Percentiles rank a stretch among this genome's conserved stretches.
phyloP scores from a whole-genome alignment of 1,140 invertebrate genomes.

The Solenopsis invicta region DNA sequence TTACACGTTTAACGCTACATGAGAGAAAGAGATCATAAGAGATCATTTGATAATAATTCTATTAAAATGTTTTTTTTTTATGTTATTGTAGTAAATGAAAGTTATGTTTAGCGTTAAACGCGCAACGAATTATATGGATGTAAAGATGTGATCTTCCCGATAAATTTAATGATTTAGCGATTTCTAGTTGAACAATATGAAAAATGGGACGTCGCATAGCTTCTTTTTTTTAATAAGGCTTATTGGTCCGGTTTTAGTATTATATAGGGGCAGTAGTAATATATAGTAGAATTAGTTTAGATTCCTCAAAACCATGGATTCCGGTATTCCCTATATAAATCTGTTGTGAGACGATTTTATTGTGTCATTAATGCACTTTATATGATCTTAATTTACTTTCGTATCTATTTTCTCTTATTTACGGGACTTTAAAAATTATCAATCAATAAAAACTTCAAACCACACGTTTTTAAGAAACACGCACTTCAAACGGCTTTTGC shows the following conservation, averaged over 20 bases:
- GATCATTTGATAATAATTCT: slow-evolving; percentile 4
- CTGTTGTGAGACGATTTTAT: slow-evolving; percentile 24
- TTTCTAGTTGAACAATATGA: slow-evolving; percentile 59
- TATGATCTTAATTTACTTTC: slow-evolving; percentile 44
- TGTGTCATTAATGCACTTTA: slow-evolving; percentile 50
- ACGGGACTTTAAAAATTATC: slow-evolving; percentile 20
- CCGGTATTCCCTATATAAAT: background rate
- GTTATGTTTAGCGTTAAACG: background rate
- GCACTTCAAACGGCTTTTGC: slow-evolving; percentile 27
- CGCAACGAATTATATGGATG: slow-evolving; percentile 24
- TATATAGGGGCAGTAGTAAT: slow-evolving; percentile 60
- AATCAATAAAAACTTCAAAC: slow-evolving; percentile 29
- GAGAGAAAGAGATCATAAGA: no score
- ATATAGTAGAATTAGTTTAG: slow-evolving; percentile 37
- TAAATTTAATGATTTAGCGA: slow-evolving; percentile 77
- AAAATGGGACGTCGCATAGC: slow-evolving; percentile 57
- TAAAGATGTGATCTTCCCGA: slow-evolving; percentile 53
- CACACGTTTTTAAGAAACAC: slow-evolving; percentile 47
- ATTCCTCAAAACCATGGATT: slow-evolving; percentile 37
- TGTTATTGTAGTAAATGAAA: slow-evolving; percentile 9
- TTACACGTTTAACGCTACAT: background rate
- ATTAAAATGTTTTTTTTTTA: slow-evolving; percentile 12
- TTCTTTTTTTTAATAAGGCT: slow-evolving; percentile 74
- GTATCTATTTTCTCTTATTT: slow-evolving; percentile 36
- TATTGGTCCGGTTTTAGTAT: slow-evolving; percentile 77